phyloP scores from a whole-genome alignment of 1,140 invertebrate genomes.

The Nylanderia fulva region DNA sequence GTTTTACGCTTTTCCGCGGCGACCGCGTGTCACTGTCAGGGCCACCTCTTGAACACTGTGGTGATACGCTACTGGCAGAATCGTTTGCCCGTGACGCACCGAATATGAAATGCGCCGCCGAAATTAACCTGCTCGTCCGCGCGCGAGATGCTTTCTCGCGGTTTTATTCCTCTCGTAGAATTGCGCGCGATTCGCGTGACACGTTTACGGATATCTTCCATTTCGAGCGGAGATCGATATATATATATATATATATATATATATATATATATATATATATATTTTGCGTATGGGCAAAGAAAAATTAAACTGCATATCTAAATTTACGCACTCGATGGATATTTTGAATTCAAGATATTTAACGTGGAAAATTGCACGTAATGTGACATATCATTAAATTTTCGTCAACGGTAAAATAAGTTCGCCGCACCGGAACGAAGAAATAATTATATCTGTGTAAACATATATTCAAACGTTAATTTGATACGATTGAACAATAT shows the following conservation, averaged over 20 bases:
- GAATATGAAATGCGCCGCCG: conserved; percentile 65
- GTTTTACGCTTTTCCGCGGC: conserved; percentile 66
- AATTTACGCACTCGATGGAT: neutral
- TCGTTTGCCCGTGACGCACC: conserved; percentile 69
- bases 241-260: no score
- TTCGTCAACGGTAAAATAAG: neutral
- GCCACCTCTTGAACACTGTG: conserved; percentile 63
- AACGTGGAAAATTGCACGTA: neutral
- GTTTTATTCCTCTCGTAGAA: conserved; percentile 51
- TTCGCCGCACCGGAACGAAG: neutral
- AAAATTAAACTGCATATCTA: conserved; percentile 22
- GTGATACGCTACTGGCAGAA: conserved; percentile 69
- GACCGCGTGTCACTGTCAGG: conserved; percentile 72
- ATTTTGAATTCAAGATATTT: neutral
- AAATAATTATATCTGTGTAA: neutral
- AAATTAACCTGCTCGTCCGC: conserved; percentile 60
- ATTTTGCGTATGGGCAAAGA: neutral
- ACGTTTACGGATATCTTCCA: conserved; percentile 25
- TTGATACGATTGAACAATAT: neutral
- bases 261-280: no score
- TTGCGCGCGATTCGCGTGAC: conserved; percentile 34
- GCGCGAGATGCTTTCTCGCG: conserved; percentile 40
- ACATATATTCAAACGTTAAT: neutral
- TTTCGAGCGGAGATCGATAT: conserved; percentile 12
- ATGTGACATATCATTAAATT: neutral